Percentiles rank a stretch among this genome's conserved stretches.
Conservation (phyloP, 1,140 invertebrate species). For the Euschistus heros region DNA sequence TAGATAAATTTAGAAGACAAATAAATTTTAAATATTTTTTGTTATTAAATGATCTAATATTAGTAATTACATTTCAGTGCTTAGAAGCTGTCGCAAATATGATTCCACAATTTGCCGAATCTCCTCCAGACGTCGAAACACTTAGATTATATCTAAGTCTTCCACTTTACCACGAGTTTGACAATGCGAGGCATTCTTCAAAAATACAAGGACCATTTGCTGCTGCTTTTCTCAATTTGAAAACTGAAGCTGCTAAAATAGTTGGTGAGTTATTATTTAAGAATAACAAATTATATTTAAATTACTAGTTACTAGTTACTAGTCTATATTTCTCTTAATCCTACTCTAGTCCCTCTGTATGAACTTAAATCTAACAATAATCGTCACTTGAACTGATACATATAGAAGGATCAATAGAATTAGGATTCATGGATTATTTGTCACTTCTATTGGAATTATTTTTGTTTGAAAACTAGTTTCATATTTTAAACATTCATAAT, state of each 20-base stretch:
- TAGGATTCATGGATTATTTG: too few relatives aligned
- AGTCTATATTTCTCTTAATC: too few relatives aligned
- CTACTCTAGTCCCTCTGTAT: too few relatives aligned
- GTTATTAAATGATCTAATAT: too few relatives aligned
- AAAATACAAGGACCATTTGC: conserved; percentile 62
- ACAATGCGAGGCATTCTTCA: conserved; percentile 56
- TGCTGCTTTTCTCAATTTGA: conserved; percentile 49
- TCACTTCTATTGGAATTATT: too few relatives aligned
- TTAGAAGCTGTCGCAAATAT: neutral
- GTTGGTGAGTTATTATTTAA: conserved; percentile 35
- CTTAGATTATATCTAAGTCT: conserved; percentile 71
- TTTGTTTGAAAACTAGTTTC: too few relatives aligned
- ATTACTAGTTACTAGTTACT: neutral
- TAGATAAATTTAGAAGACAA: too few relatives aligned
- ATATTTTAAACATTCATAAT: too few relatives aligned
- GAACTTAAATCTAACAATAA: too few relatives aligned
- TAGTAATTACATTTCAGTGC: neutral
- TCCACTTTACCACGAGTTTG: conserved; percentile 77
- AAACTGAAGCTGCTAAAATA: conserved; percentile 47
- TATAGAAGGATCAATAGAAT: too few relatives aligned
- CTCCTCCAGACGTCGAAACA: conserved; percentile 73
- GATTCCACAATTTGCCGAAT: conserved; percentile 29
- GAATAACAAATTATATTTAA: neutral
- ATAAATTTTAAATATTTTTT: too few relatives aligned
- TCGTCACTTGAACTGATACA: too few relatives aligned